phyloP scores from a whole-genome alignment of 2,888 invertebrate species.

The Tinea trinotella region DNA sequence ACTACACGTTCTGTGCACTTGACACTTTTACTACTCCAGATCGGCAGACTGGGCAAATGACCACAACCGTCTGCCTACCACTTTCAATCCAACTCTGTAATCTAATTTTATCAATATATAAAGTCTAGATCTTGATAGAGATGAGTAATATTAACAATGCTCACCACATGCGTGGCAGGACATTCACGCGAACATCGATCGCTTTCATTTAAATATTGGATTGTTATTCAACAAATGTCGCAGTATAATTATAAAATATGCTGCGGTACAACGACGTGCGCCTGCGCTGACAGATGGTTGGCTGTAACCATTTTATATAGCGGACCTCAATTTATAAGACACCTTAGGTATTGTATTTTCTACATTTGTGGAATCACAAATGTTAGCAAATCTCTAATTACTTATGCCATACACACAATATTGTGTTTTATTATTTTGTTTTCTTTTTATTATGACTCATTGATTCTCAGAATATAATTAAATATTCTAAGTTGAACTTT shows the following conservation, averaged over 20 bases:
- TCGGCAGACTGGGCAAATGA: too few species aligned
- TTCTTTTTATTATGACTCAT: constrained; percentile 15
- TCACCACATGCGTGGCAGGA: constrained; percentile 29
- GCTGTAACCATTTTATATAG: constrained; percentile 41
- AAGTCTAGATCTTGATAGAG: neutral
- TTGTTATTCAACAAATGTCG: constrained; percentile 49
- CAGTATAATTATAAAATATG: constrained; percentile 60
- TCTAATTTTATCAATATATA: neutral
- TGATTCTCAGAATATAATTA: neutral
- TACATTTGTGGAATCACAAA: constrained; percentile 51
- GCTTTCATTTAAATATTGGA: constrained; percentile 22
- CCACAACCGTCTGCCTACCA: too few species aligned
- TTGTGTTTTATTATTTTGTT: constrained; percentile 8
- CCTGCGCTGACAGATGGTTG: constrained; percentile 50
- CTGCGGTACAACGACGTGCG: constrained; percentile 29
- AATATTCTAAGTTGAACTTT: constrained; percentile 6
- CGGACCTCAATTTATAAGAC: constrained; percentile 48
- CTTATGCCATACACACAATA: neutral
- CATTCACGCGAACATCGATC: constrained; percentile 44
- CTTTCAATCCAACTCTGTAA: too few species aligned
- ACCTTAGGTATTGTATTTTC: constrained; percentile 55
- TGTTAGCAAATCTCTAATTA: constrained; percentile 4
- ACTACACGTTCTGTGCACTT: too few species aligned
- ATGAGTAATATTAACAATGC: constrained; percentile 42
- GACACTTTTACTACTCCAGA: too few species aligned